phyloP scores from a whole-genome alignment of 2,113 vertebrate genomes.

The Struthio camelus region DNA sequence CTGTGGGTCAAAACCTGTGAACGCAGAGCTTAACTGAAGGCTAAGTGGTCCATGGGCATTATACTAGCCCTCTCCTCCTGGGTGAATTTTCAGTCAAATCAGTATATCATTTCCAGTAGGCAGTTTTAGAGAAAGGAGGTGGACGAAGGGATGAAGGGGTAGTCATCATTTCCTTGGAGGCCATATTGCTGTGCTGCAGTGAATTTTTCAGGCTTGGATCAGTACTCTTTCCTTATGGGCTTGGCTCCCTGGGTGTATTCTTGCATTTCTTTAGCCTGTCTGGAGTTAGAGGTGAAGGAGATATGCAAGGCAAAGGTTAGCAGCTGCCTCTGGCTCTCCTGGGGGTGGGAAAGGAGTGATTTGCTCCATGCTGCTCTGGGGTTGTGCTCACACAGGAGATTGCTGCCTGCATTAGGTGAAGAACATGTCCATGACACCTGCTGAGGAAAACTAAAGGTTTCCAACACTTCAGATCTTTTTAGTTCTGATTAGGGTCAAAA shows the following conservation, averaged over 20 bases:
- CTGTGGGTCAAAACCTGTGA: background rate
- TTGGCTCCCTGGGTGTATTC: background rate
- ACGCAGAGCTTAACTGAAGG: background rate
- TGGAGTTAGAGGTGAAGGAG: background rate
- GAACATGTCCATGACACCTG: background rate
- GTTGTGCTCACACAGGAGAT: background rate
- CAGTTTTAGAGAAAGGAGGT: background rate
- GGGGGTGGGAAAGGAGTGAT: background rate
- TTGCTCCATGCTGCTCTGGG: background rate
- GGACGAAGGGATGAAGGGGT: background rate
- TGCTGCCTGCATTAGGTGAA: background rate
- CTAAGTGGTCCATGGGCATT: background rate
- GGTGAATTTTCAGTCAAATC: background rate
- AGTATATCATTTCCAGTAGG: background rate
- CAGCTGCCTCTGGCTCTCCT: background rate
- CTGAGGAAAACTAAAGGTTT: background rate
- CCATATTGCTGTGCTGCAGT: background rate
- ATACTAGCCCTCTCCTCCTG: background rate
- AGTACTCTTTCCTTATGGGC: background rate
- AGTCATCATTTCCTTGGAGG: background rate
- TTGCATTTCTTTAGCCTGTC: background rate
- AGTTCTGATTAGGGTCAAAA: background rate
- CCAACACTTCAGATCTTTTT: background rate
- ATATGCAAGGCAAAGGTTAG: background rate
- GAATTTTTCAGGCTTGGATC: background rate